Evolutionary conservation across 2,888 invertebrate genomes (phyloP).

Genomic region (Lampropteryx suffumata): DNA sequence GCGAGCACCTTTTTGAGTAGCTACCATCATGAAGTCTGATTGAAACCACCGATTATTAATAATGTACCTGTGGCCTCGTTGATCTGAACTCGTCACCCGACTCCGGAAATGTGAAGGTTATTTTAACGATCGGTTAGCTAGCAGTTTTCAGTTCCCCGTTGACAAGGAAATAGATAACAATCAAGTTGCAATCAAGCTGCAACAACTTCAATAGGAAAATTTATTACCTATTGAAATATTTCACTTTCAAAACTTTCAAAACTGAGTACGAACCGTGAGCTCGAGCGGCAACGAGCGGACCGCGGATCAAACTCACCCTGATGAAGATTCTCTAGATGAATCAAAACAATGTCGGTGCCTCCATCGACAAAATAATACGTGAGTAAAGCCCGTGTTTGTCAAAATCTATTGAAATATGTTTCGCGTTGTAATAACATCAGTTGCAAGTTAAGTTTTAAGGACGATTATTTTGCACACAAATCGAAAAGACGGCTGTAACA

Average conservation of each 20-base stretch:
- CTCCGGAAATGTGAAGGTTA: conserved; percentile 41
- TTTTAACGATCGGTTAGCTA: conserved; percentile 20
- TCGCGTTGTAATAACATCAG: conserved; percentile 13
- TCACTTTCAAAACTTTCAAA: no score
- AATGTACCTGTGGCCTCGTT: conserved; percentile 26
- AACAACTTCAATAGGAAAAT: not conserved
- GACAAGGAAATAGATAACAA: conserved; percentile 12
- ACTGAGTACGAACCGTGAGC: no score
- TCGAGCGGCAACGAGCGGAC: no score
- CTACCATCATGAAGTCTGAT: not conserved
- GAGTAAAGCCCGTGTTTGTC: conserved; percentile 7
- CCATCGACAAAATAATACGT: no score
- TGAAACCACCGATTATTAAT: conserved; percentile 3
- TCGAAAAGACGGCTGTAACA: conserved; percentile 7
- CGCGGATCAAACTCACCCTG: no score
- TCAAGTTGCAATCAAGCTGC: conserved; percentile 12
- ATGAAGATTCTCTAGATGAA: no score
- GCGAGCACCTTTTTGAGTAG: no score
- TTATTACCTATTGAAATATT: not conserved
- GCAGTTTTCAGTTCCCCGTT: conserved; percentile 6
- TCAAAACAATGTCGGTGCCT: no score
- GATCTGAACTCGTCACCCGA: conserved; percentile 30
- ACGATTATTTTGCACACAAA: conserved; percentile 11
- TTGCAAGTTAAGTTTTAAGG: conserved; percentile 19
- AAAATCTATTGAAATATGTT: conserved; percentile 2